Conservation (phyloP, 2,797 vertebrate genomes). For the Siniperca undulata region DNA sequence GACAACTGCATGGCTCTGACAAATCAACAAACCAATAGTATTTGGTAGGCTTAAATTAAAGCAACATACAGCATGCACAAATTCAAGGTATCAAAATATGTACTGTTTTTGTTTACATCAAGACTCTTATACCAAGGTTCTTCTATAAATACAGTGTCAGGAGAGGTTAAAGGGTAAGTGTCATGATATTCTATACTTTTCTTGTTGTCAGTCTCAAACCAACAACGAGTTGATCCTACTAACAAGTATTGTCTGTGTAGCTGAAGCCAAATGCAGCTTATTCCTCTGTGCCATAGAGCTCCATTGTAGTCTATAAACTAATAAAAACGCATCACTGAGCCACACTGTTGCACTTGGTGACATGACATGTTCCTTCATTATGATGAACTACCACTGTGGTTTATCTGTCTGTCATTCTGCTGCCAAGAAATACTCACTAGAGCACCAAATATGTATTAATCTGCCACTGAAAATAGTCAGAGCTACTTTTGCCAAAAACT, state of each 20-base stretch:
- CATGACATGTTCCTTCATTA: constrained; percentile 1
- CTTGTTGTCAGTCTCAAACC: neutral
- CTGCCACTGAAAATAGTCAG: neutral
- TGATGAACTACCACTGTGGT: neutral
- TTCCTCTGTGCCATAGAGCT: constrained; percentile 1
- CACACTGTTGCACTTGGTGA: neutral
- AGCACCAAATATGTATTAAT: constrained; percentile 1
- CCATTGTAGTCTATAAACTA: neutral
- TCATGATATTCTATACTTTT: neutral
- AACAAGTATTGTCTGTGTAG: neutral
- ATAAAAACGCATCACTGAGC: no score
- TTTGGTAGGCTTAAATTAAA: neutral
- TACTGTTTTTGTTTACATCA: neutral
- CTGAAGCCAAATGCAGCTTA: neutral
- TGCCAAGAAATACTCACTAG: neutral
- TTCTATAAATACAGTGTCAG: neutral
- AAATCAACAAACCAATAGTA: constrained; percentile 2
- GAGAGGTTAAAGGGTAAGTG: neutral
- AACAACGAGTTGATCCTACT: neutral
- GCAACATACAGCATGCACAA: neutral
- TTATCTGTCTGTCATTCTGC: neutral
- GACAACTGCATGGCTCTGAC: neutral
- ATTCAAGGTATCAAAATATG: neutral
- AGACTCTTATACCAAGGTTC: neutral
- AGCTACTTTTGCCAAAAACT: neutral